phyloP scores from a whole-genome alignment of 2,797 vertebrate genomes.

The Acipenser oxyrinchus region DNA sequence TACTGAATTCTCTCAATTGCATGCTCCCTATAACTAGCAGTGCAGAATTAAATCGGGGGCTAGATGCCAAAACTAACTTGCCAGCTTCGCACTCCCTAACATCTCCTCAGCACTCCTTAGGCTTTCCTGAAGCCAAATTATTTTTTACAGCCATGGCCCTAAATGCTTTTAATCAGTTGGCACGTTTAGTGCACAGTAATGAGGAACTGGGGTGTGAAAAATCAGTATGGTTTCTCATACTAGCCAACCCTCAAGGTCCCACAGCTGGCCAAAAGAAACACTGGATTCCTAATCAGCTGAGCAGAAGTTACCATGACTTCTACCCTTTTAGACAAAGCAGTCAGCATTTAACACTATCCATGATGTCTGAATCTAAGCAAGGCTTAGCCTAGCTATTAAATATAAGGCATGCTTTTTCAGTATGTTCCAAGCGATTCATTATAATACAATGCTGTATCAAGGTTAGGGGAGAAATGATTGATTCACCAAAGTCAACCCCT shows the following conservation, averaged over 20 bases:
- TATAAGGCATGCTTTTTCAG: too few relatives aligned
- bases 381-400: too few relatives aligned
- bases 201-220: slow-evolving; percentile 13
- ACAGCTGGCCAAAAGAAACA: slow-evolving; percentile 14
- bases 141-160: not conserved
- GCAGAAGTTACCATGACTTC: slow-evolving; percentile 4
- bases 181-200: slow-evolving; percentile 12
- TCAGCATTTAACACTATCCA: slow-evolving; percentile 10
- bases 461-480: too few relatives aligned
- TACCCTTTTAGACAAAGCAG: slow-evolving; percentile 10
- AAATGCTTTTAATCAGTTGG: slow-evolving; percentile 11
- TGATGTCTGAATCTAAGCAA: not conserved
- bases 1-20: too few relatives aligned
- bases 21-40: not conserved
- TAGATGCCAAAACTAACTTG: slow-evolving; percentile 4
- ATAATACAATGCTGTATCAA: too few relatives aligned
- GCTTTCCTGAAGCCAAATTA: not conserved
- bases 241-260: slow-evolving; percentile 4
- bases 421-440: too few relatives aligned
- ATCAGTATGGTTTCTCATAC: not conserved
- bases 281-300: slow-evolving; percentile 9
- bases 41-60: not conserved
- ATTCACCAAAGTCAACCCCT: too few relatives aligned
- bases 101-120: not conserved
- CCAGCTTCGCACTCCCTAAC: slow-evolving; percentile 3